Base-by-base conservation (phyloP, 2,888 invertebrate species). In the Sclerodermus sp. region DNA sequence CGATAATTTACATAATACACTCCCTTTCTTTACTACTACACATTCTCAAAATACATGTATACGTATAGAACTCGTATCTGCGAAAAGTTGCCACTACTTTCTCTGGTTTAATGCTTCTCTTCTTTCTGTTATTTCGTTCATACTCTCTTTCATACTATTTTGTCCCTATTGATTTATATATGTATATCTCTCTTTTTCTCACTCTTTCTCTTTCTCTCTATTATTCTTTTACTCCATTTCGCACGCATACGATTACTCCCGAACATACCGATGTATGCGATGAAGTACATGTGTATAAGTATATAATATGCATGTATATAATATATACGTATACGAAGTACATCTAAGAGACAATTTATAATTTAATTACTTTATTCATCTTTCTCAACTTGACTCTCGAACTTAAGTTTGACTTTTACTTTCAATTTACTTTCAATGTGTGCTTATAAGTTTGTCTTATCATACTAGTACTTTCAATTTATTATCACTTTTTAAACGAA, bases 401-500 rank as follows among this genome's bases (percentile, higher is more conserved):
- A 57, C 55, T 38, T 38, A 15, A 23, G 42, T 14, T 16, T 29
- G 38, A 16, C 38, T 54, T 16, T 29, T 9, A 16, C 38, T 54
- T 52, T 53, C 51, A 46, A 40, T 36, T n/a, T 57, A 55, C 55
- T 60, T 60, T 60, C 55, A 57, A 42, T 40, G 32, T 47, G 38
- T 47, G 47, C 50, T 36, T 50, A 51, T 58, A 57, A 60, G 55
- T 42, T 3, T 51, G n/a, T n/a, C n/a, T n/a, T n/a, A n/a, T n/a
- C n/a, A 55, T 30, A n/a, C 62, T 64, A 60, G 47, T 68, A 67
- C 66, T 68, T 68, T 68, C 68, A 59, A 55, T 47, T 47, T 52
- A 44, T 56, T 61, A 64, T 66, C 58, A 69, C 71, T 71, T 69
- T 67, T 64, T 68, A 63, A 57, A 50, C 47, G 41, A 62, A 61